Conservation (phyloP, 2,113 vertebrate genomes). For the Myrmecophaga tridactyla region DNA sequence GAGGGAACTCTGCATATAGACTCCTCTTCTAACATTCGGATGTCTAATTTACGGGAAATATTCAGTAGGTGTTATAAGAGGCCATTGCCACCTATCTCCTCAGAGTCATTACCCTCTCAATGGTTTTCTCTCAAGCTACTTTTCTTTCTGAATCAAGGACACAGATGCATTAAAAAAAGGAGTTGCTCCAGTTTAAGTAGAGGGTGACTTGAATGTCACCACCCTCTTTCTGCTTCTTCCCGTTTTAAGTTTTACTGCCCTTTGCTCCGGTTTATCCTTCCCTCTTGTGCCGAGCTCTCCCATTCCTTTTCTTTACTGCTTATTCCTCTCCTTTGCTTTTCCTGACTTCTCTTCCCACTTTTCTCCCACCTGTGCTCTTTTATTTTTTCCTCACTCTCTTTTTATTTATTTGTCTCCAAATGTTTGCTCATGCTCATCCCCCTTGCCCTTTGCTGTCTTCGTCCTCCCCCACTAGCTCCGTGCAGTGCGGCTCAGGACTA, state of each 20-base stretch:
- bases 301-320: background rate
- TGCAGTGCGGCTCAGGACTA: background rate
- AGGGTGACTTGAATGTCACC: background rate
- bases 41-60: background rate
- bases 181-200: conserved; percentile 15
- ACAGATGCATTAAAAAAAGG: background rate
- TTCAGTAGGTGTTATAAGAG: background rate
- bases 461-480: background rate
- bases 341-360: background rate
- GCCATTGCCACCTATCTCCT: background rate
- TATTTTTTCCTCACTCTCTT: background rate
- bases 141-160: background rate
- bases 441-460: background rate
- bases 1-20: conserved; percentile 42
- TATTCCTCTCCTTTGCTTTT: background rate
- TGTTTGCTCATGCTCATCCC: background rate
- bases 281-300: no score
- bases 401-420: background rate
- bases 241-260: background rate
- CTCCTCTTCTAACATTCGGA: background rate
- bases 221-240: background rate
- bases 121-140: background rate
- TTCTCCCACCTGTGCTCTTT: background rate
- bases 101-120: background rate
- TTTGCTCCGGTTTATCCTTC: background rate